Conservation (phyloP, 2,888 invertebrate species). For the Trichopoda pennipes region DNA sequence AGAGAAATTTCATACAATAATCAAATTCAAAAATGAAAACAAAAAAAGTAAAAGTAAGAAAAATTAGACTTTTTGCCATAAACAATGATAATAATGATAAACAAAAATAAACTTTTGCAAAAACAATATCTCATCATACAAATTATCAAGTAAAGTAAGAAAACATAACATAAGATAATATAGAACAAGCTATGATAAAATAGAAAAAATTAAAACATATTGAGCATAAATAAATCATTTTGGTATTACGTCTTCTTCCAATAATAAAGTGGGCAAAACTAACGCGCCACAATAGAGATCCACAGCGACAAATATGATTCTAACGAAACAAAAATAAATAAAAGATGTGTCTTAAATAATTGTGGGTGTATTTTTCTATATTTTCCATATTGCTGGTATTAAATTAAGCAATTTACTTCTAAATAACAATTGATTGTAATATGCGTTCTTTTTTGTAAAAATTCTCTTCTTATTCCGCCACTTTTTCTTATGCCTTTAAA, state of each 20-base stretch:
- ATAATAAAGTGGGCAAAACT: constrained; percentile 64
- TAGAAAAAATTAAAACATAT: constrained; percentile 74
- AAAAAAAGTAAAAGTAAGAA: constrained; percentile 10
- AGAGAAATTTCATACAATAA: constrained; percentile 4
- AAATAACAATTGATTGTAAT: constrained; percentile 69
- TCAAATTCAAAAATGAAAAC: too few relatives aligned
- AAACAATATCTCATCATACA: constrained; percentile 41
- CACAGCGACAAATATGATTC: constrained; percentile 8
- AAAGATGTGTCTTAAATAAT: constrained; percentile 22
- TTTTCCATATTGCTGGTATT: constrained; percentile 47
- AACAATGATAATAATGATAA: constrained; percentile 52
- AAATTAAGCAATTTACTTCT: constrained; percentile 65
- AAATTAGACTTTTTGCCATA: constrained; percentile 27
- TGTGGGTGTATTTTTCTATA: constrained; percentile 38
- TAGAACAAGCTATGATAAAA: constrained; percentile 22
- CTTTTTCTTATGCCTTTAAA: constrained; percentile 9
- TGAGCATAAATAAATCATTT: constrained; percentile 77
- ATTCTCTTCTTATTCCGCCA: constrained; percentile 6
- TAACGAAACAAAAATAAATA: not conserved
- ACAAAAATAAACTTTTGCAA: constrained; percentile 26
- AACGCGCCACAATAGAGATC: constrained; percentile 44
- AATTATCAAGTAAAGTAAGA: constrained; percentile 28
- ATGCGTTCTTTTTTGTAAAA: constrained; percentile 25
- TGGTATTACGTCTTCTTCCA: constrained; percentile 66
- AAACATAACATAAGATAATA: constrained; percentile 34